Base-by-base conservation (phyloP, 2,113 vertebrate genomes). In the Petaurus breviceps region DNA sequence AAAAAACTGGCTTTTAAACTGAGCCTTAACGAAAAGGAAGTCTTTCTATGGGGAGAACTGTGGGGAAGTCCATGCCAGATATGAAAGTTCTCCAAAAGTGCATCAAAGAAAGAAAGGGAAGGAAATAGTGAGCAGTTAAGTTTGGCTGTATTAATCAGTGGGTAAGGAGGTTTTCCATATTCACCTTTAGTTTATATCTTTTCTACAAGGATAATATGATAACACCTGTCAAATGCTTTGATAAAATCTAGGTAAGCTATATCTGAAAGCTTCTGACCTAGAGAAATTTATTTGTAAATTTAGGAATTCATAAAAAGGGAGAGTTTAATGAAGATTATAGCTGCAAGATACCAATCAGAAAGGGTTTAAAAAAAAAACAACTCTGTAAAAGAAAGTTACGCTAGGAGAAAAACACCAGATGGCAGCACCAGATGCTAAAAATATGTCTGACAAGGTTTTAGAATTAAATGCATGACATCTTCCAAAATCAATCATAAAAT, bases 391-490 rank as follows among this genome's bases (percentile, higher is more conserved):
- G n/a, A 84, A 90, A 94, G 95, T 92, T n/a, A 90, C 89, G 96
- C 93, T 95, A 98, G 97, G 96, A 96, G 95, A 55, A 84, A 98
- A 98, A 98, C 98, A 98, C 97, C 97, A 98, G 98, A 97, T 98
- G 98, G 98, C 98, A 99, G 98, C 98, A 99, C 57, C 57, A 94
- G 97, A 98, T 97, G 68, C 94, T 96, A 52, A 93, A 93, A 96
- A 96, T 14, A 31, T 0, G 3, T 94, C 91, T 95, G 94, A 95
- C 54, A 92, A 55, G 53, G 55, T 90, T 97, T 97, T 47, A 91
- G 57, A 47, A 91, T 96, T 92, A 94, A 96, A 0, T 0, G 46
- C 46, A 5, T 24, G 3, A 22, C 49, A 91, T 6, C 57, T 50
- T 93, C 61, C 43, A 94, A 93, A 93, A 96, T 24, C 3, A 1